Conservation (phyloP, 2,797 vertebrate genomes). For the Anguilla obscura region DNA sequence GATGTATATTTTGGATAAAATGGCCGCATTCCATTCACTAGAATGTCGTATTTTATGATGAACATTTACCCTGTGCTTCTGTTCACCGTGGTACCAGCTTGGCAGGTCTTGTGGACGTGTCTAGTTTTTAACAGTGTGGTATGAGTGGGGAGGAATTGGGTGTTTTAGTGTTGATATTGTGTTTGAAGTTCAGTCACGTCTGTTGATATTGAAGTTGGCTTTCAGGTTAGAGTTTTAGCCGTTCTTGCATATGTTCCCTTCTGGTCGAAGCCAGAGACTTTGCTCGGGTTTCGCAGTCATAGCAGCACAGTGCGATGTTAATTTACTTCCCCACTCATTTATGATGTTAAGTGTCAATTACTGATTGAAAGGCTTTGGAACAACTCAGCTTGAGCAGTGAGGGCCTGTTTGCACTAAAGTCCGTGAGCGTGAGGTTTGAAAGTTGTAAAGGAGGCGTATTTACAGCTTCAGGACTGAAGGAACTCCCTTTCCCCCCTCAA, state of each 20-base stretch:
- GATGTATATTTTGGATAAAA: constrained; percentile 65
- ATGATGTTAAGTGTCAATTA: neutral
- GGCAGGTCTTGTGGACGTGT: neutral
- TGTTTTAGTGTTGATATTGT: constrained; percentile 1
- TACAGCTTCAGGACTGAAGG: neutral
- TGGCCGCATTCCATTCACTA: constrained; percentile 74
- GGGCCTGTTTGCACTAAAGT: constrained; percentile 7
- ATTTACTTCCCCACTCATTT: neutral
- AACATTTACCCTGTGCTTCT: constrained; percentile 13
- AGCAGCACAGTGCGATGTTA: neutral
- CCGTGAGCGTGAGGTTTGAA: neutral
- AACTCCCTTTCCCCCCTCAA: constrained; percentile 33
- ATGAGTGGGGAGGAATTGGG: constrained; percentile 3
- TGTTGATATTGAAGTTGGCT: neutral
- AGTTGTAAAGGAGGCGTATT: neutral
- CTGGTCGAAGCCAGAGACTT: constrained; percentile 4
- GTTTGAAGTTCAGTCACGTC: constrained; percentile 2
- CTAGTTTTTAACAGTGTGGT: neutral
- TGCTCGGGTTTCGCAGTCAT: neutral
- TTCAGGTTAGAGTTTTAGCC: constrained; percentile 1
- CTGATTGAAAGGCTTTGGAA: neutral
- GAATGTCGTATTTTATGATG: constrained; percentile 62
- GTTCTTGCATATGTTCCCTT: constrained; percentile 13
- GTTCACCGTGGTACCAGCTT: constrained; percentile 11
- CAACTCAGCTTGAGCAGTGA: neutral